Base-by-base conservation (phyloP, 2,113 vertebrate species). In the Pagrus major region DNA sequence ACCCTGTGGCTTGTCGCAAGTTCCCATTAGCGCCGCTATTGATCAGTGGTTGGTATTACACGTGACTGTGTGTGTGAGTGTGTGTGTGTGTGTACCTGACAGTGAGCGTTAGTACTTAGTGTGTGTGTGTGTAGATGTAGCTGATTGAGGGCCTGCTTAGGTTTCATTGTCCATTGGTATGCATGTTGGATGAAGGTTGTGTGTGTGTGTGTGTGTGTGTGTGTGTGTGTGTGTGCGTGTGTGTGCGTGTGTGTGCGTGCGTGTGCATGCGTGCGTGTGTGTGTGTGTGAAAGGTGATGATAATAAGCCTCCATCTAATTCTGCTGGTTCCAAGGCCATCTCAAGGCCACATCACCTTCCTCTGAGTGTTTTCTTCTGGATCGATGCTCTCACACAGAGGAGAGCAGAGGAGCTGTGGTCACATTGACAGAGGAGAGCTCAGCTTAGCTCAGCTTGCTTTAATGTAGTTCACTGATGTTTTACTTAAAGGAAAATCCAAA, bases 271-370 rank as follows among this genome's bases (percentile, higher is more conserved):
- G 58, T 11, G 61, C 42, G 73, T 51, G 84, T 41, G 29, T 14
- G 67, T 41, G 69, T 76, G 71, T 37, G 31, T 55, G 71, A 63
- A 49, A 52, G 61, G 74, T 63, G 83, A 65, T 66, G 78, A 83
- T 86, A 86, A 89, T 90, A 88, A 84, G 76, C 63, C 76, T 76
- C 60, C 74, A 71, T 88, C 72, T 92, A 54, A 89, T 87, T 82
- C 77, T 56, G 42, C 42, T 27, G 16, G 55, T 58, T 39, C 81
- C 81, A 89, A 92, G 90, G 88, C 65, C 90, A 80, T 86, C 90
- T 91, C 74, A 92, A 92, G 88, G 86, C 68, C 90, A 82, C 87
- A 76, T 75, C 78, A 59, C 66, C 76, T 86, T 84, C 71, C 78
- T 85, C 63, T n/a, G 16, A 86, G 81, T 49, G 64, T 77, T 79